phyloP scores from a whole-genome alignment of 2,113 vertebrate species.

The Uropsilus gracilis region DNA sequence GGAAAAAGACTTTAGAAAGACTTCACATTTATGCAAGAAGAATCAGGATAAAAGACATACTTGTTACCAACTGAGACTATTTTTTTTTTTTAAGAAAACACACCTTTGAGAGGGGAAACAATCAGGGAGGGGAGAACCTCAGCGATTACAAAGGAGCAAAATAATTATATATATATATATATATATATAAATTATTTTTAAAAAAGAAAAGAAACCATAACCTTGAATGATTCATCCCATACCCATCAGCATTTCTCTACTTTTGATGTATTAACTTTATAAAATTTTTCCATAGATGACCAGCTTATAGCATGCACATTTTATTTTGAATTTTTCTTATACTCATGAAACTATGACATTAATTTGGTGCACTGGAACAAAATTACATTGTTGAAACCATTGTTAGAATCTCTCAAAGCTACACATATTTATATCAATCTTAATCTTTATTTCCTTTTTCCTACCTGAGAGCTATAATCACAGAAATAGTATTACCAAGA shows the following conservation, averaged over 20 bases:
- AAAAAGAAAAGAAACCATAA: no score
- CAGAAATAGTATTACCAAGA: neutral
- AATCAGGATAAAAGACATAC: neutral
- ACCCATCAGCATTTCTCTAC: neutral
- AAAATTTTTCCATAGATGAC: neutral
- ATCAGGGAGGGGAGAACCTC: no score
- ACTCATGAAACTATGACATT: neutral
- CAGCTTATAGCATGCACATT: neutral
- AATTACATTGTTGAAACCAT: neutral
- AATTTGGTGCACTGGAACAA: neutral
- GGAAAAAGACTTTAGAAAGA: neutral
- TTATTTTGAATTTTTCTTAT: neutral
- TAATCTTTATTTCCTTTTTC: neutral
- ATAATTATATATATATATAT: no score
- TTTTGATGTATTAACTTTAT: conserved; percentile 12
- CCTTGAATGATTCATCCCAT: neutral
- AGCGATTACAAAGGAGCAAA: no score
- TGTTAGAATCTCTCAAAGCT: neutral
- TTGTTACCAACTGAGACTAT: neutral
- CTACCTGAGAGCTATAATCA: neutral
- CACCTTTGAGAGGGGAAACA: no score
- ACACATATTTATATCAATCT: neutral
- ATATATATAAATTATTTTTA: no score
- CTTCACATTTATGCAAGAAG: neutral
- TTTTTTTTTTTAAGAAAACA: no score